phyloP scores from a whole-genome alignment of 2,888 invertebrate species.

The Keiferia lycopersicella region DNA sequence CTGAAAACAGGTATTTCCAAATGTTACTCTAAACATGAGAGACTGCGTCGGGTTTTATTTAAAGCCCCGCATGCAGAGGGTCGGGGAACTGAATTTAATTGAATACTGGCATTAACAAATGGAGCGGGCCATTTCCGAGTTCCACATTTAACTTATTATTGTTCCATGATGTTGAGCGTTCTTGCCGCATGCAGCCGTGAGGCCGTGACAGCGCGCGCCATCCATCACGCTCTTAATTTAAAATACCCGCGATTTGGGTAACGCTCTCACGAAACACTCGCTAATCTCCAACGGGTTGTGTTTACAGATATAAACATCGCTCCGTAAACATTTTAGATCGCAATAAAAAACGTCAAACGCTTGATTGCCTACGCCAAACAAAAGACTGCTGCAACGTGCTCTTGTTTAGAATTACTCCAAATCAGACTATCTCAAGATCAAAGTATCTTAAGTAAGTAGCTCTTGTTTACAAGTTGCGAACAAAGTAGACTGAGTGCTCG shows the following conservation, averaged over 20 bases:
- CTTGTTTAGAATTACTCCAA: conserved; percentile 50
- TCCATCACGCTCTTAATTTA: conserved; percentile 79
- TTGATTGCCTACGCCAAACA: conserved; percentile 46
- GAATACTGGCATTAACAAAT: conserved; percentile 80
- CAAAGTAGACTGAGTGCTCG: conserved; percentile 73
- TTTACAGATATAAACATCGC: conserved; percentile 63
- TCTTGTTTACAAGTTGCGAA: conserved; percentile 62
- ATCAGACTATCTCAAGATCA: conserved; percentile 54
- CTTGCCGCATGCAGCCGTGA: conserved; percentile 54
- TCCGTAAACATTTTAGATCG: conserved; percentile 58
- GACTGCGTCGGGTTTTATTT: conserved; percentile 63
- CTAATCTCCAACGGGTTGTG: conserved; percentile 67
- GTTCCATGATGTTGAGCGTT: conserved; percentile 67
- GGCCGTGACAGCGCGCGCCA: conserved; percentile 68
- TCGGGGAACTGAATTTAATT: conserved; percentile 76
- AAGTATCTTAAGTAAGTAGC: conserved; percentile 54
- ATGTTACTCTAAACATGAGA: conserved; percentile 52
- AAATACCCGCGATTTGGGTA: conserved; percentile 75
- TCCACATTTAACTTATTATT: conserved; percentile 77
- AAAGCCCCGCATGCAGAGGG: conserved; percentile 69
- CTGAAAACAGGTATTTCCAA: conserved; percentile 16
- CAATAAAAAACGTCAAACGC: conserved; percentile 55
- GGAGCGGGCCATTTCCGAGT: conserved; percentile 73
- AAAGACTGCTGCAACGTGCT: conserved; percentile 42
- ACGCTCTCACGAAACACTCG: conserved; percentile 61